Evolutionary conservation across 2,113 vertebrate species (phyloP).

Genomic region (Oophaga pumilio): DNA sequence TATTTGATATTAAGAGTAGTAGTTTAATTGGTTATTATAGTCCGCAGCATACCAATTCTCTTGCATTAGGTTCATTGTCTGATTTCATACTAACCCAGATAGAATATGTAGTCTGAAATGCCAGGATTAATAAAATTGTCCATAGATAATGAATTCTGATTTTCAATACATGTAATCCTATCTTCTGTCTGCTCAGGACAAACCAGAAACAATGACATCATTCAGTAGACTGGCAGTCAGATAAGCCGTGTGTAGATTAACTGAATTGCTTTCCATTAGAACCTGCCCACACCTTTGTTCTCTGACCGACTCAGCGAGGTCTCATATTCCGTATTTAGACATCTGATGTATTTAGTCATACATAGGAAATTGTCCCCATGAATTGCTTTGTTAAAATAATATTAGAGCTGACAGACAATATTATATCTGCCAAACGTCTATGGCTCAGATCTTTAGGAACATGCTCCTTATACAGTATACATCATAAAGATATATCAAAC

Average conservation of each 20-base stretch:
- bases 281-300: conserved; percentile 22
- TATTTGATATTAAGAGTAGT: neutral
- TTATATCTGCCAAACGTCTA: neutral
- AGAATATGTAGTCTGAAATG: neutral
- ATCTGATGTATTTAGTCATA: conserved; percentile 9
- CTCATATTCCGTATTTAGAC: conserved; percentile 7
- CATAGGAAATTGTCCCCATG: neutral
- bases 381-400: neutral
- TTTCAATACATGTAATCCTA: conserved; percentile 33
- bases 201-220: conserved; percentile 46
- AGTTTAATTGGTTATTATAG: neutral
- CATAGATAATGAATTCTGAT: conserved; percentile 11
- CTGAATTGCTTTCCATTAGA: neutral
- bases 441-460: neutral
- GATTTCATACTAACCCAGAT: neutral
- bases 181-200: conserved; percentile 26
- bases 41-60: neutral
- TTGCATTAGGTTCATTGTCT: neutral
- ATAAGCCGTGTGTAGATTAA: conserved; percentile 13
- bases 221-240: conserved; percentile 18
- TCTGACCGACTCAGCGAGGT: neutral
- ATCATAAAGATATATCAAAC: too few species aligned
- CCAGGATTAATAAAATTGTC: conserved; percentile 25
- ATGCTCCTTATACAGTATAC: too few species aligned
- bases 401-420: neutral